Base-by-base conservation (phyloP, 2,113 vertebrate genomes). In the Scopus umbretta region DNA sequence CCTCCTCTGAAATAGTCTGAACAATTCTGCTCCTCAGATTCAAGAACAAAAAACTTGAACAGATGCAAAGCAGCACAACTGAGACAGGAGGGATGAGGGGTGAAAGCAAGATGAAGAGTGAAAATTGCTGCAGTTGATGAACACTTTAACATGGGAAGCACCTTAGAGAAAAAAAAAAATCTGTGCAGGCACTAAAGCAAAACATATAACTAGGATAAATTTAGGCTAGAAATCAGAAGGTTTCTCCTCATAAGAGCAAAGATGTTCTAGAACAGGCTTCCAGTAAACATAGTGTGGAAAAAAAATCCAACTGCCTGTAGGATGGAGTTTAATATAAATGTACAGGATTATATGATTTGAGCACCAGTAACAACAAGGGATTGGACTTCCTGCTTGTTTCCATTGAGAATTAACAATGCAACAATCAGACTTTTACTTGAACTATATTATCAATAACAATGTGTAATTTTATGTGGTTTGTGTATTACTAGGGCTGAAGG, bases 341-440 rank as follows among this genome's bases (percentile, higher is more conserved):
- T 42, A 47, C 65, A 92, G 79, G 62, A 66, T 66, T 82, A 15
- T 62, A 74, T 83, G 85, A 73, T 96, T 82, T 82, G 43, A 96
- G 58, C 62, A 85, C 58, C 56, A 68, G 47, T 34, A 89, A 72
- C 87, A 87, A 45, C 56, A 73, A 78, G 70, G 49, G 34, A 62
- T 16, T 72, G 76, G 27, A 34, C 53, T 68, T 79, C 76, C 84
- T 80, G 53, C 84, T 45, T 93, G 87, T 93, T 96, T 95, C 81
- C 36, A 66, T 76, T 93, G 87, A 90, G 78, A 79, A 96, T 96
- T 91, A 95, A 90, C 90, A 94, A 86, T 82, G 49, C 87, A 88
- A 93, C 56, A 72, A 94, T 91, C 93, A 96, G 96, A 68, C 56
- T 95, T 92, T 49, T 75, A 47, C 73, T 82, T 53, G 87, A 82